phyloP scores from a whole-genome alignment of 2,888 invertebrate genomes.

The Iphiclides podalirius region DNA sequence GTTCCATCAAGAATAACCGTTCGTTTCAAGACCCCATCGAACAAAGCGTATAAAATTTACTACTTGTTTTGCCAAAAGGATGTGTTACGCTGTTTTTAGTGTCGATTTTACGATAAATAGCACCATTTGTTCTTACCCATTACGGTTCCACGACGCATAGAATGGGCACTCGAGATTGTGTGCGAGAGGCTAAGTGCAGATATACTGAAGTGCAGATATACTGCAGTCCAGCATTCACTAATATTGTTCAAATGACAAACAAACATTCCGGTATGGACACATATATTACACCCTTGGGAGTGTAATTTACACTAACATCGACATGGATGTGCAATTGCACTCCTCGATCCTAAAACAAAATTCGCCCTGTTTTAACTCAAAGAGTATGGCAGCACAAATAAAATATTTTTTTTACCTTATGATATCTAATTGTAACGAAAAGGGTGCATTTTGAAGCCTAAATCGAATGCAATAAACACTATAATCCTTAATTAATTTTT shows the following conservation, averaged over 20 bases:
- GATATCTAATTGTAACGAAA: too few relatives aligned
- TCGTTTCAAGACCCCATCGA: constrained; percentile 32
- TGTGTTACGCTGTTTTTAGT: constrained; percentile 66
- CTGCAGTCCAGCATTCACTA: constrained; percentile 45
- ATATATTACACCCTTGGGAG: background rate
- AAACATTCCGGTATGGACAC: constrained; percentile 1
- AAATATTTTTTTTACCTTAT: too few relatives aligned
- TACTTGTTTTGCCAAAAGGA: constrained; percentile 56
- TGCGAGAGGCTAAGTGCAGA: constrained; percentile 41
- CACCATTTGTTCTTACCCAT: constrained; percentile 62
- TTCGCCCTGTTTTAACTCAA: too few relatives aligned
- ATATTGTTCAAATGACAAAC: constrained; percentile 39
- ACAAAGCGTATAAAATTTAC: constrained; percentile 49
- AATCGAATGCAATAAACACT: too few relatives aligned
- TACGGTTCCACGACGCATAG: constrained; percentile 59
- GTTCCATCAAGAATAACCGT: constrained; percentile 21
- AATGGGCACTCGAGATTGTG: constrained; percentile 64
- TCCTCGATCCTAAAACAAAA: too few relatives aligned
- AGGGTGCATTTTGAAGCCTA: too few relatives aligned
- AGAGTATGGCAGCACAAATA: too few relatives aligned
- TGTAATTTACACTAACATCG: too few relatives aligned
- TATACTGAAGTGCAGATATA: constrained; percentile 58
- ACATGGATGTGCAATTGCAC: too few relatives aligned
- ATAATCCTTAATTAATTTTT: too few relatives aligned
- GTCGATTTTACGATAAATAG: constrained; percentile 74